phyloP scores from a whole-genome alignment of 2,113 vertebrate genomes.

The Grammomys surdaster region DNA sequence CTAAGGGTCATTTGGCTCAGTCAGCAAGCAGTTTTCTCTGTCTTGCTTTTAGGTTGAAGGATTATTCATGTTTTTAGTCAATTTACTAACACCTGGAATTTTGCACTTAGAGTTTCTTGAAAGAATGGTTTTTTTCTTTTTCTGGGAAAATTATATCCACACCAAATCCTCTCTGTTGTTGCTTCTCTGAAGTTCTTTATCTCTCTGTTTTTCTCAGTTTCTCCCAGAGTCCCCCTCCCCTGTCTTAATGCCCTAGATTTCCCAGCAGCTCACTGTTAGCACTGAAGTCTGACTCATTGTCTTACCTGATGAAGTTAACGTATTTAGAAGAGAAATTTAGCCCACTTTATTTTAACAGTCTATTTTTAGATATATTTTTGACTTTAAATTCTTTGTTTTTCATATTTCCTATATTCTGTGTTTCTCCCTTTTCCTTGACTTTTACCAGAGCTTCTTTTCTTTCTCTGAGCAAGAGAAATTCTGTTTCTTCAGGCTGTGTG shows the following conservation, averaged over 20 bases:
- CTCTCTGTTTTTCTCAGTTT: not conserved
- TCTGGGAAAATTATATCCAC: slow-evolving; percentile 38
- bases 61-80: slow-evolving; percentile 29
- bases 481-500: not conserved
- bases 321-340: slow-evolving; percentile 42
- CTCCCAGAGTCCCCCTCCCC: not conserved
- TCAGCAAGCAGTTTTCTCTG: not conserved
- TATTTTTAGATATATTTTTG: slow-evolving; percentile 63
- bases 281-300: slow-evolving; percentile 56
- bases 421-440: slow-evolving; percentile 15
- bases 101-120: slow-evolving; percentile 49
- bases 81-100: slow-evolving; percentile 48
- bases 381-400: slow-evolving; percentile 47
- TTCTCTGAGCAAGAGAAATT: not conserved
- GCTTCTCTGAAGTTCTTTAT: slow-evolving; percentile 35
- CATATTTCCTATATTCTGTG: slow-evolving; percentile 19
- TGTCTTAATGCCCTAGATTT: slow-evolving; percentile 54
- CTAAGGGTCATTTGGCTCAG: not conserved
- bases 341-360: slow-evolving; percentile 79
- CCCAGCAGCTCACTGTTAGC: slow-evolving; percentile 7
- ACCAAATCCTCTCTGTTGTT: slow-evolving; percentile 52
- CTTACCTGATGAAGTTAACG: slow-evolving; percentile 65
- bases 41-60: slow-evolving; percentile 39
- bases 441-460: not conserved
- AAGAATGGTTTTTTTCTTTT: slow-evolving; percentile 54